phyloP scores from a whole-genome alignment of 92 coral and sea anemone species.

The Palythoa caribaeorum region DNA sequence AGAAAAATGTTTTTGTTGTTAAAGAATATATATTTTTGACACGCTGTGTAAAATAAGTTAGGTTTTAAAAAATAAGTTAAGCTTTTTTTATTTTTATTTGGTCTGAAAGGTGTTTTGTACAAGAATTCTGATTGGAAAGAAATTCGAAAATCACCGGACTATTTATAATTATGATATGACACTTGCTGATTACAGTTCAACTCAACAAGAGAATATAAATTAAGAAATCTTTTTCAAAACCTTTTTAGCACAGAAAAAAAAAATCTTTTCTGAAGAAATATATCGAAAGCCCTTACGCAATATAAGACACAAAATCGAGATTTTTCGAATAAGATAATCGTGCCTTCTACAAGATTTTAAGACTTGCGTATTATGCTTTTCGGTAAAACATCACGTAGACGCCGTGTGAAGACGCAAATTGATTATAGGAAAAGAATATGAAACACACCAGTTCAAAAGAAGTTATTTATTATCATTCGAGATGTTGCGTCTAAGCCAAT shows the following conservation, averaged over 20 bases:
- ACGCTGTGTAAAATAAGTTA: not conserved
- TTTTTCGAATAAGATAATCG: not conserved
- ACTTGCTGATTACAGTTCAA: not conserved
- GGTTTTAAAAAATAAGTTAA: too few species aligned
- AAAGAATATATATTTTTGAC: not conserved
- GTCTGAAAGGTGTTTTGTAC: not conserved
- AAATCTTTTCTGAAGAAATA: not conserved
- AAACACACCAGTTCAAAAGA: slow-evolving; percentile 1
- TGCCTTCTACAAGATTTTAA: not conserved
- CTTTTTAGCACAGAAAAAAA: not conserved
- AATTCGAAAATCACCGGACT: not conserved
- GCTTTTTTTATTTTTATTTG: not conserved
- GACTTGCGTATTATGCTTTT: not conserved
- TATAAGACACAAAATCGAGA: not conserved
- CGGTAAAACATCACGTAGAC: slow-evolving; percentile 25
- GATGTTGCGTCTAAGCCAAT: slow-evolving; percentile 18
- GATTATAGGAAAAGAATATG: slow-evolving; percentile 31
- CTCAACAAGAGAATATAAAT: slow-evolving; percentile 7
- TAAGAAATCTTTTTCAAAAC: not conserved
- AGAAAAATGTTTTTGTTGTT: slow-evolving; percentile 1
- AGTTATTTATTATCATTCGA: slow-evolving; percentile 27
- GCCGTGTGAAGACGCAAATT: slow-evolving; percentile 22
- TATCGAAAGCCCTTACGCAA: not conserved
- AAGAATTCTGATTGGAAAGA: not conserved
- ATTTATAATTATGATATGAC: not conserved